These are phyloP conservation scores for Caranx ignobilis DNA, from an alignment of 2,113 vertebrate species.

Conservation along the genomic window DNA sequence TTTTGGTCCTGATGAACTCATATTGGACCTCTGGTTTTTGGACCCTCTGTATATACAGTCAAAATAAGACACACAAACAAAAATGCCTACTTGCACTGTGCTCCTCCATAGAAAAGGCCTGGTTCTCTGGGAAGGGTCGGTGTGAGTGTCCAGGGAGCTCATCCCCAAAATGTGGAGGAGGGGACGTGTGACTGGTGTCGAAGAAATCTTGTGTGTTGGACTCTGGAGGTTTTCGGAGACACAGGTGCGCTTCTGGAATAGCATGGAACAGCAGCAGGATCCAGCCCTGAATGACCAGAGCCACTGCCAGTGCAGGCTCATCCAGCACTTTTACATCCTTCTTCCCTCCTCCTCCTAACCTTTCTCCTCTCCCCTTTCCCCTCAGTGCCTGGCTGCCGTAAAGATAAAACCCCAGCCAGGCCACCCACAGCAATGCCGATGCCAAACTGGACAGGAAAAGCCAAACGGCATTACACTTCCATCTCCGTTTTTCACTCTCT, in stretches of 20 bases:
- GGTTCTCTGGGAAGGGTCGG: constrained; percentile 93
- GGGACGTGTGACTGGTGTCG: constrained; percentile 88
- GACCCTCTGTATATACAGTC: too few relatives aligned
- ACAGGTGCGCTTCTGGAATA: constrained; percentile 93
- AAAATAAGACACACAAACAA: constrained; percentile 1
- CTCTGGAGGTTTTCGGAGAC: constrained; percentile 86
- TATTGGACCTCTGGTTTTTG: too few relatives aligned
- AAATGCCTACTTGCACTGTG: constrained; percentile 90
- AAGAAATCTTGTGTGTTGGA: constrained; percentile 93
- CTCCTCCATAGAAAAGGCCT: constrained; percentile 95
- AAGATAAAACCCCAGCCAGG: constrained; percentile 96
- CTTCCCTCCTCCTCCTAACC: constrained; percentile 83
- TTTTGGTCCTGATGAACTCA: too few relatives aligned
- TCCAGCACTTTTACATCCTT: constrained; percentile 88
- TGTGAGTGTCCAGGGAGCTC: constrained; percentile 88
- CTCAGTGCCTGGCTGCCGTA: constrained; percentile 87
- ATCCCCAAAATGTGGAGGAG: constrained; percentile 89
- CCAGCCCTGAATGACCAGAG: constrained; percentile 94
- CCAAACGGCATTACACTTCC: constrained; percentile 93
- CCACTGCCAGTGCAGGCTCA: constrained; percentile 93
- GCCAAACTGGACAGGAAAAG: constrained; percentile 90
- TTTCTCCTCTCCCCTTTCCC: constrained; percentile 57
- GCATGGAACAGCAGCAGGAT: constrained; percentile 94
- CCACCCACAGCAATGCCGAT: constrained; percentile 92
- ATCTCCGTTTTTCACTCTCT: constrained; percentile 86